Conservation (phyloP, 1,140 invertebrate genomes). For the Drosophila ananassae region DNA sequence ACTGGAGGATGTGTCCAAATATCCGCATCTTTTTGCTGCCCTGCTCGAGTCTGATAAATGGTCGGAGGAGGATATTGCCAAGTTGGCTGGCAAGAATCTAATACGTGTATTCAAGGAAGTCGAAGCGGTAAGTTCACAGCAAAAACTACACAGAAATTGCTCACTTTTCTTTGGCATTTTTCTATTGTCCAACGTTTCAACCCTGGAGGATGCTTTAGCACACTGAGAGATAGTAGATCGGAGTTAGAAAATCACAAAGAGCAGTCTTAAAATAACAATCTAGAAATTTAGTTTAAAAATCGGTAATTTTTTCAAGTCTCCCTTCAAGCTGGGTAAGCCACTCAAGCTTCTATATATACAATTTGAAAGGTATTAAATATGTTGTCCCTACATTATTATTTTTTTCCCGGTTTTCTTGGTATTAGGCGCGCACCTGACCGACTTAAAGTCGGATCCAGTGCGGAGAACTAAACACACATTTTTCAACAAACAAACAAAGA, state of each 20-base stretch:
- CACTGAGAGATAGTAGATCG: slow-evolving; percentile 7
- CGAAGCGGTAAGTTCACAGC: slow-evolving; percentile 87
- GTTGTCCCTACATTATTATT: slow-evolving; percentile 10
- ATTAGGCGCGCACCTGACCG: slow-evolving; percentile 55
- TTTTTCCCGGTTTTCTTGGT: slow-evolving; percentile 25
- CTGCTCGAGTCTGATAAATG: slow-evolving; percentile 88
- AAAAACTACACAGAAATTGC: slow-evolving; percentile 39
- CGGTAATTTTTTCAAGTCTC: neutral
- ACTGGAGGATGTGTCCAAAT: slow-evolving; percentile 93
- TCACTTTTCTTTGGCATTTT: slow-evolving; percentile 52
- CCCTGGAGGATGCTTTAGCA: slow-evolving; percentile 20
- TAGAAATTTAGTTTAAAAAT: neutral
- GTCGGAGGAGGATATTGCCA: slow-evolving; percentile 90
- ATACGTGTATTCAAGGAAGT: slow-evolving; percentile 90
- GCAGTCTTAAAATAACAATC: too few relatives aligned
- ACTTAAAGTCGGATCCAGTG: slow-evolving; percentile 46
- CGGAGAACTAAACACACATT: slow-evolving; percentile 42
- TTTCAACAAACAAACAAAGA: slow-evolving; percentile 48
- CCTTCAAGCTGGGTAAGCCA: neutral
- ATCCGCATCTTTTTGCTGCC: slow-evolving; percentile 90
- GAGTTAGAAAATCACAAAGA: neutral
- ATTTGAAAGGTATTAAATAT: slow-evolving; percentile 19
- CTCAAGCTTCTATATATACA: neutral
- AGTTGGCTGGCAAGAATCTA: slow-evolving; percentile 91
- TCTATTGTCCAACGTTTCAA: slow-evolving; percentile 45